These are phyloP conservation scores for Strix aluco DNA, from an alignment of 2,113 vertebrate genomes.

Conservation along the genomic window DNA sequence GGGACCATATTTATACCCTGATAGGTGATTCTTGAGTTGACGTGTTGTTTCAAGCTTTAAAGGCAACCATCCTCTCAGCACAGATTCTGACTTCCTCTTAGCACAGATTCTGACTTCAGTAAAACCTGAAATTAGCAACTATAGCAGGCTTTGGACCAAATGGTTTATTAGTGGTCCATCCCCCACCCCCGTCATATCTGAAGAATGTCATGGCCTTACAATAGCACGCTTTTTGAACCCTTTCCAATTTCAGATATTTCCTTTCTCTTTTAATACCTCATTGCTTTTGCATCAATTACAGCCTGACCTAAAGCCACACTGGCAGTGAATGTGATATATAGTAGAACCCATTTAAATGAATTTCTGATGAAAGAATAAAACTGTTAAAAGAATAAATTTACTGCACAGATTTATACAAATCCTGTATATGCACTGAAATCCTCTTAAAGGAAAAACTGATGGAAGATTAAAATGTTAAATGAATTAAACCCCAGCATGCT, in stretches of 20 bases:
- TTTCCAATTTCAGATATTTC: constrained; percentile 76
- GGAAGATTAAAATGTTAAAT: constrained; percentile 81
- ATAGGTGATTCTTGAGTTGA: neutral
- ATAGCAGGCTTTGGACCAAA: constrained; percentile 20
- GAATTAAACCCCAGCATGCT: constrained; percentile 72
- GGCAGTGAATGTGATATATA: constrained; percentile 76
- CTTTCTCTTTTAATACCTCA: constrained; percentile 77
- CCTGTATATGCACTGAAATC: constrained; percentile 73
- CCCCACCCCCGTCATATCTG: neutral
- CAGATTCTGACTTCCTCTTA: neutral
- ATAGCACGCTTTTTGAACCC: constrained; percentile 67
- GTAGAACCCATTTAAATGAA: constrained; percentile 79
- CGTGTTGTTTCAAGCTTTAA: neutral
- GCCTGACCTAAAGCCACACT: constrained; percentile 74
- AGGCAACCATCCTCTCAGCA: neutral
- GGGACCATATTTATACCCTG: neutral
- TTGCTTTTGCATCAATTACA: constrained; percentile 81
- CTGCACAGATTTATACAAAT: constrained; percentile 81
- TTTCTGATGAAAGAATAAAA: constrained; percentile 85
- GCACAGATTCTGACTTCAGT: neutral
- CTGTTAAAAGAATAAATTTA: constrained; percentile 80
- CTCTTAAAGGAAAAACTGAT: constrained; percentile 79
- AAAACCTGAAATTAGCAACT: constrained; percentile 47
- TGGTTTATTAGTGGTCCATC: neutral
- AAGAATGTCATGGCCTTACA: constrained; percentile 53